Conservation (phyloP, 2,888 invertebrate species). For the Trissoscelio sp. region DNA sequence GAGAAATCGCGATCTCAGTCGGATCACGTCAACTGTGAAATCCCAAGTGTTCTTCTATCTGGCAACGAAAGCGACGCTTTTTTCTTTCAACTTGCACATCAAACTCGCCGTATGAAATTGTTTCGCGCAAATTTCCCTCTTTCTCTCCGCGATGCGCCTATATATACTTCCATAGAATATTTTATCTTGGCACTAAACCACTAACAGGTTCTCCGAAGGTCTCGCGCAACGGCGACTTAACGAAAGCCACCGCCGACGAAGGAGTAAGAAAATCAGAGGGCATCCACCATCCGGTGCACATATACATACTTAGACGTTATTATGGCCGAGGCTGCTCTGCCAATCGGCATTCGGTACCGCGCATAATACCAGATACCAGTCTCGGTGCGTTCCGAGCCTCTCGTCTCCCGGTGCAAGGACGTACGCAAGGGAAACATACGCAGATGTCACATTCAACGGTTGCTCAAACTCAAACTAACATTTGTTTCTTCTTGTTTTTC, state of each 20-base stretch:
- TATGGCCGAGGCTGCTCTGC: conserved; percentile 70
- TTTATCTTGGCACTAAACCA: conserved; percentile 70
- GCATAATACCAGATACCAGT: conserved; percentile 68
- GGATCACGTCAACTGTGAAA: conserved; percentile 36
- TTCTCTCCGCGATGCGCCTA: conserved; percentile 33
- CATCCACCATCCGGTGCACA: conserved; percentile 69
- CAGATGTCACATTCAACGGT: conserved; percentile 49
- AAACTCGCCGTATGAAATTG: conserved; percentile 43
- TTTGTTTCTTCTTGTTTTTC: conserved; percentile 8
- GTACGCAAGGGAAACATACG: conserved; percentile 53
- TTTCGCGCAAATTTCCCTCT: conserved; percentile 55
- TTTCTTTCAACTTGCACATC: conserved; percentile 1
- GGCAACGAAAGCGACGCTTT: conserved; percentile 36
- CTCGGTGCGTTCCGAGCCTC: conserved; percentile 56
- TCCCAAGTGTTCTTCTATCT: conserved; percentile 14
- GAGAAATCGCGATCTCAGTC: conserved; percentile 8
- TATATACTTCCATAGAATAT: conserved; percentile 64
- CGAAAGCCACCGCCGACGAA: conserved; percentile 70
- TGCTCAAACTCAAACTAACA: conserved; percentile 19
- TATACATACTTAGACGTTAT: conserved; percentile 72
- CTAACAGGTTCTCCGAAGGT: conserved; percentile 74
- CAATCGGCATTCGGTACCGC: conserved; percentile 70
- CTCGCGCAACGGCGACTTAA: conserved; percentile 68
- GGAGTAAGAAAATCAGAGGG: conserved; percentile 74
- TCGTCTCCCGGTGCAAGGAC: conserved; percentile 71